Conservation (phyloP, 37 sponge, comb jelly and placozoan species). For the Eunapius fragilis region DNA sequence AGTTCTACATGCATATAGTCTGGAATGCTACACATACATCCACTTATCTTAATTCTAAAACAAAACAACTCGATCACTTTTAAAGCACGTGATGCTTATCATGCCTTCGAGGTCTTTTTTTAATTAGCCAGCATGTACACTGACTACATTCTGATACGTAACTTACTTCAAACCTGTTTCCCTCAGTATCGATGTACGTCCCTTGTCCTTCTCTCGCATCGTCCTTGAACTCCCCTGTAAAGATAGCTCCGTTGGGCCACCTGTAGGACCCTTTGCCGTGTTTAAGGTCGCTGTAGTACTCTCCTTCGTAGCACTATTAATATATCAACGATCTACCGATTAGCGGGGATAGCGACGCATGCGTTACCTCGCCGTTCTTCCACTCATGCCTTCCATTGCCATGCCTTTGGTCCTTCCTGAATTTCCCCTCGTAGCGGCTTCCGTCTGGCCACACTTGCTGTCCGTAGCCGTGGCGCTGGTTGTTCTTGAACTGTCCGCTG, state of each 20-base stretch:
- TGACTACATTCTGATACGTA: neutral
- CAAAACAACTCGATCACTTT: no score
- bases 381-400: slow-evolving; percentile 72
- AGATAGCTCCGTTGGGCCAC: slow-evolving; percentile 82
- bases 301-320: slow-evolving; percentile 79
- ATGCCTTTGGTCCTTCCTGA: slow-evolving; percentile 55
- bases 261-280: slow-evolving; percentile 79
- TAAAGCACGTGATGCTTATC: no score
- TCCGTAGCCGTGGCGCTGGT: slow-evolving; percentile 70
- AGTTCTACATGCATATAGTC: no score
- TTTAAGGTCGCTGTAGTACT: slow-evolving; percentile 65
- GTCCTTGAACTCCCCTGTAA: slow-evolving; percentile 63
- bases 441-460: slow-evolving; percentile 78
- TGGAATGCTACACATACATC: no score
- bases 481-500: slow-evolving; percentile 23
- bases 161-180: slow-evolving; percentile 76
- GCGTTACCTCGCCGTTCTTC: slow-evolving; percentile 73
- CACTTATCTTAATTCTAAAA: no score
- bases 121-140: no score
- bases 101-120: no score
- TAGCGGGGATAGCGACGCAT: neutral
- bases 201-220: slow-evolving; percentile 81
- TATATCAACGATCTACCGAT: neutral
- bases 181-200: slow-evolving; percentile 60
- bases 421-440: slow-evolving; percentile 72